phyloP scores from a whole-genome alignment of 2,888 invertebrate genomes.

The Boloria selene region DNA sequence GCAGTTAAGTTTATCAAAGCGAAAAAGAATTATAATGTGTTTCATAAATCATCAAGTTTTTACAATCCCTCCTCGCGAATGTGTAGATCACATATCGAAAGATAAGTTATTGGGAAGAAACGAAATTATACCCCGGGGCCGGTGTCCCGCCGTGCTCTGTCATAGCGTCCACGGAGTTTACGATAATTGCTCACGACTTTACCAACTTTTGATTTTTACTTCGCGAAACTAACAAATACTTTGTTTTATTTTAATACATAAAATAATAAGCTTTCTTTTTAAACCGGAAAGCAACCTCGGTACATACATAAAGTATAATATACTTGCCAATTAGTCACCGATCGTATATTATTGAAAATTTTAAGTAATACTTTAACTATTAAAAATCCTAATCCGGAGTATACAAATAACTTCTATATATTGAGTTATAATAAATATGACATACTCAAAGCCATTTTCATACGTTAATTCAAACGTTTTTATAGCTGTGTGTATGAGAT shows the following conservation, averaged over 20 bases:
- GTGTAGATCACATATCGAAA: constrained; percentile 23
- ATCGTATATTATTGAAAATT: too few relatives aligned
- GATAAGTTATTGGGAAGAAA: constrained; percentile 18
- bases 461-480: too few relatives aligned
- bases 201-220: constrained; percentile 4
- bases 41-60: constrained; percentile 1
- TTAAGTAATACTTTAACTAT: too few relatives aligned
- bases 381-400: too few relatives aligned
- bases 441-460: too few relatives aligned
- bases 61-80: constrained; percentile 6
- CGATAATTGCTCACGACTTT: constrained; percentile 18
- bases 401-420: too few relatives aligned
- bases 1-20: neutral
- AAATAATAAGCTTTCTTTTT: neutral
- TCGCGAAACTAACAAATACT: neutral
- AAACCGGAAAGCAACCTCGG: too few relatives aligned
- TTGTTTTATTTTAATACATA: neutral
- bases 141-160: constrained; percentile 3
- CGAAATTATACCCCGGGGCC: constrained; percentile 1
- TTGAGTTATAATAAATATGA: too few relatives aligned
- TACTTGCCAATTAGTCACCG: too few relatives aligned
- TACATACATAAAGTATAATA: too few relatives aligned
- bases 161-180: constrained; percentile 11
- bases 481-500: too few relatives aligned
- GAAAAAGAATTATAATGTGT: neutral